phyloP scores from a whole-genome alignment of 2,888 invertebrate species.

The Xylota sylvarum region DNA sequence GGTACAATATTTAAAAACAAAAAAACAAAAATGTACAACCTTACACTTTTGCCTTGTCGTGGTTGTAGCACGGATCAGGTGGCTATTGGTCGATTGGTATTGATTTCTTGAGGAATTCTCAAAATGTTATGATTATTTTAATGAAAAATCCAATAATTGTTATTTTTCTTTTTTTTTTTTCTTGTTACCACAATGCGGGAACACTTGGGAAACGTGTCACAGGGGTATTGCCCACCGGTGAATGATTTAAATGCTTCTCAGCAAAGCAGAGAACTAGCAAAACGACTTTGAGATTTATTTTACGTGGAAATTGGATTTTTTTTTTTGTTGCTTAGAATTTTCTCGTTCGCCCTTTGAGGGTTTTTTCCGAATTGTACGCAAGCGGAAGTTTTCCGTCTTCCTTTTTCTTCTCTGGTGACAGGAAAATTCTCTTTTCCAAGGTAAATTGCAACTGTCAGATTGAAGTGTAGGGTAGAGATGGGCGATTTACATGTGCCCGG shows the following conservation, averaged over 20 bases:
- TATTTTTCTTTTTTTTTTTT: not conserved
- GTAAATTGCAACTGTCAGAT: constrained; percentile 4
- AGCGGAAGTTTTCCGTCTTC: constrained; percentile 16
- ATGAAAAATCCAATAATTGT: not conserved
- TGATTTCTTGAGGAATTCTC: constrained; percentile 49
- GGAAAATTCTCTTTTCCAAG: not conserved
- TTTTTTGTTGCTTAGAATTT: constrained; percentile 23
- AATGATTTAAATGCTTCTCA: not conserved
- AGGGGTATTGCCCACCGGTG: not conserved
- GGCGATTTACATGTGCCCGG: not conserved
- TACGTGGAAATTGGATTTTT: not conserved
- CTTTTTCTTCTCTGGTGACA: constrained; percentile 22
- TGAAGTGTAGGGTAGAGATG: not conserved
- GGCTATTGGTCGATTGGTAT: constrained; percentile 35
- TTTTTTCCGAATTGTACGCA: constrained; percentile 49
- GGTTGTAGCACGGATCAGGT: not conserved
- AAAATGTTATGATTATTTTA: constrained; percentile 11
- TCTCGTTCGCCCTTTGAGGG: constrained; percentile 7
- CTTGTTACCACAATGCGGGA: not conserved
- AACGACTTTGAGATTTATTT: not conserved
- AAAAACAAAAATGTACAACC: not conserved
- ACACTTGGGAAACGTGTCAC: constrained; percentile 44
- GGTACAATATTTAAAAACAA: constrained; percentile 31
- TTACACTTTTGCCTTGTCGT: not conserved
- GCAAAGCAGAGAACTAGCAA: not conserved